Percentiles rank a stretch among this genome's conserved stretches.
These are phyloP conservation scores for Sinocyclocheilus maitianheensis DNA, from an alignment of 2,113 vertebrate genomes.

Conservation along the genomic window DNA sequence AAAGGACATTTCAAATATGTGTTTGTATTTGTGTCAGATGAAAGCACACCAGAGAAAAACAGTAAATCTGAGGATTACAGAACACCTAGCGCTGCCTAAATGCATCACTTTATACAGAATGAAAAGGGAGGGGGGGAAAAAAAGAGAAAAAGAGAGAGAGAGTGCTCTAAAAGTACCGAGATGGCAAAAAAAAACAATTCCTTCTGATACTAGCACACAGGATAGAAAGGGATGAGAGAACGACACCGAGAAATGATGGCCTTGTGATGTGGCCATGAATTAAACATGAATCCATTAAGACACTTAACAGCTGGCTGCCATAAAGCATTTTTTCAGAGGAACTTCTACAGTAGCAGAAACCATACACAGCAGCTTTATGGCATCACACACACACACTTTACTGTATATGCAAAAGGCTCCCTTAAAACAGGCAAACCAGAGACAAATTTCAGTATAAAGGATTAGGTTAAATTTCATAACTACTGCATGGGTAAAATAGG, in stretches of 20 bases:
- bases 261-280: conserved; percentile 23
- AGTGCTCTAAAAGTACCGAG: neutral
- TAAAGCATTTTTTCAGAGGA: conserved; percentile 21
- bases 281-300: conserved; percentile 35
- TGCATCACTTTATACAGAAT: conserved; percentile 24
- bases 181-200: neutral
- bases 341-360: conserved; percentile 1
- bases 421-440: neutral
- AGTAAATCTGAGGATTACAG: conserved; percentile 36
- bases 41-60: conserved; percentile 17
- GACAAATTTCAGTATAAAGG: neutral
- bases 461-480: conserved; percentile 12
- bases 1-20: conserved; percentile 25
- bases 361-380: neutral
- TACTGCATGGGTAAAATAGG: neutral
- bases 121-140: neutral
- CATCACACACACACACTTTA: neutral
- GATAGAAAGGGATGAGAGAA: neutral
- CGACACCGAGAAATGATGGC: neutral
- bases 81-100: conserved; percentile 22
- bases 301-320: conserved; percentile 25
- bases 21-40: conserved; percentile 30
- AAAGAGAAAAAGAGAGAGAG: neutral
- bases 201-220: neutral
- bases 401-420: neutral